Evolutionary conservation across 2,888 invertebrate species (phyloP).

Genomic region (Leptinotarsa rubiginosa): DNA sequence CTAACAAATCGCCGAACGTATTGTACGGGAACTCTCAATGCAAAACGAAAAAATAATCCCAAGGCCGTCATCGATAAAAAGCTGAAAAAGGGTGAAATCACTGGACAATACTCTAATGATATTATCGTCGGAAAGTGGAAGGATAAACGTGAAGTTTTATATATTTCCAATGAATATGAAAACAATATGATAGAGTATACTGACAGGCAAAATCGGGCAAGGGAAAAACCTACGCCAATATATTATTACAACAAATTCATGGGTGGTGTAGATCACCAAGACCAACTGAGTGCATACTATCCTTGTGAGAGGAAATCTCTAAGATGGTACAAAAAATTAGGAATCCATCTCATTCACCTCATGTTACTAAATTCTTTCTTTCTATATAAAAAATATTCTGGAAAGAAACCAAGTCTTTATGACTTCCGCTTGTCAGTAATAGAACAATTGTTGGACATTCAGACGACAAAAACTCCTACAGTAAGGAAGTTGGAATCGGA

Average conservation of each 20-base stretch:
- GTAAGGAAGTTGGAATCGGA: not conserved
- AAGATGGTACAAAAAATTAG: conserved; percentile 51
- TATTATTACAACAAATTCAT: conserved; percentile 33
- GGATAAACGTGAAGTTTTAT: conserved; percentile 51
- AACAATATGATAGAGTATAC: conserved; percentile 40
- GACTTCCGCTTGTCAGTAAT: conserved; percentile 16
- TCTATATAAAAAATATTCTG: conserved; percentile 31
- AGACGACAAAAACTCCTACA: conserved; percentile 12
- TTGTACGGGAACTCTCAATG: conserved; percentile 59
- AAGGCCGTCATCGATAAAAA: conserved; percentile 47
- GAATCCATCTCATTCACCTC: conserved; percentile 40
- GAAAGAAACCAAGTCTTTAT: conserved; percentile 9
- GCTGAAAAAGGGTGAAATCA: conserved; percentile 47
- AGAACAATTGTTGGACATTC: conserved; percentile 20
- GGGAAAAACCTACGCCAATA: conserved; percentile 34
- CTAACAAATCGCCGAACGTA: conserved; percentile 50
- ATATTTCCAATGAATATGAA: conserved; percentile 52
- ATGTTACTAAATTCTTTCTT: conserved; percentile 35
- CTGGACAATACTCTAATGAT: conserved; percentile 43
- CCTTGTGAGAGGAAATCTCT: conserved; percentile 46
- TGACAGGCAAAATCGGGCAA: conserved; percentile 38
- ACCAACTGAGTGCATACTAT: conserved; percentile 53
- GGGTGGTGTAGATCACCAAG: conserved; percentile 46
- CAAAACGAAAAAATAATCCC: conserved; percentile 49
- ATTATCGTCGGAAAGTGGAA: conserved; percentile 55